phyloP scores from a whole-genome alignment of 2,888 invertebrate genomes.

The Pandemis corylana region DNA sequence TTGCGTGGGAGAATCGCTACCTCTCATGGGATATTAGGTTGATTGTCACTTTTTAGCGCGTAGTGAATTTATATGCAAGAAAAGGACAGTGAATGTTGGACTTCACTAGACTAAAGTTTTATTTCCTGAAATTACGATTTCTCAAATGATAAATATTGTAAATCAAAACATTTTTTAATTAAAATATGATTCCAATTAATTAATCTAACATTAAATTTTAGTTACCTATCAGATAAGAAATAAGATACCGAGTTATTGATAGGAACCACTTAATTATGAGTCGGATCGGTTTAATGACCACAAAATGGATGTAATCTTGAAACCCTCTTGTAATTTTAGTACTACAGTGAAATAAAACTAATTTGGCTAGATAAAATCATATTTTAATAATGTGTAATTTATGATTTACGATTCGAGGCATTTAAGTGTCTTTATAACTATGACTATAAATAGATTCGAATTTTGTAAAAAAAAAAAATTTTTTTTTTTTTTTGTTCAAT shows the following conservation, averaged over 20 bases:
- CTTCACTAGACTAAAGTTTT: no score
- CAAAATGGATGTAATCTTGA: neutral
- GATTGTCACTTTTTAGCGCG: neutral
- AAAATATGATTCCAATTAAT: neutral
- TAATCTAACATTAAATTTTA: neutral
- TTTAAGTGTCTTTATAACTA: no score
- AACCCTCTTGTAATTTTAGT: neutral
- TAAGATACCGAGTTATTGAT: neutral
- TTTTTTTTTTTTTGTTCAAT: neutral
- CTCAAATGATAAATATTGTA: no score
- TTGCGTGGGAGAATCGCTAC: neutral
- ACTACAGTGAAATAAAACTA: neutral
- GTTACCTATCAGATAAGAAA: neutral
- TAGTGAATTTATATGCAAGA: neutral
- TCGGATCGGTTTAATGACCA: neutral
- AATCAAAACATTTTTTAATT: no score
- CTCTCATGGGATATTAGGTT: neutral
- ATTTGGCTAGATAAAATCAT: neutral
- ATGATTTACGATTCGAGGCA: neutral
- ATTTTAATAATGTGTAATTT: neutral
- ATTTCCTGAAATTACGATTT: no score
- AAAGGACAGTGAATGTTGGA: no score
- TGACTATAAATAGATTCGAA: no score
- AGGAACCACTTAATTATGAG: neutral
- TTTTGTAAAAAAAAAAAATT: no score